Percentiles rank a stretch among this genome's conserved stretches.
Evolutionary conservation across 2,888 invertebrate species (phyloP).

Genomic region (Lepetodrilus schrolli): DNA sequence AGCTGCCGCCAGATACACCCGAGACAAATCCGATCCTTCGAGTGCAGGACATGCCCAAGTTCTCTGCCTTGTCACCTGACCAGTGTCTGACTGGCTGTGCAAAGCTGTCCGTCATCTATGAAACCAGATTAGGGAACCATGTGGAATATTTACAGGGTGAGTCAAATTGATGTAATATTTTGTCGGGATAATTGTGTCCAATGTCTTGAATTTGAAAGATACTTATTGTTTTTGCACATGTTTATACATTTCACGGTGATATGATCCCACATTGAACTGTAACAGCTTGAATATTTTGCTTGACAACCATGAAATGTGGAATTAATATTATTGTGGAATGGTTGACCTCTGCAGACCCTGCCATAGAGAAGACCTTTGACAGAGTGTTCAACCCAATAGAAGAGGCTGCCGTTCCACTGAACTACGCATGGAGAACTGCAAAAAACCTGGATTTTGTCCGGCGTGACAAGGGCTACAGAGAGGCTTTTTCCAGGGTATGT

Average conservation of each 20-base stretch:
- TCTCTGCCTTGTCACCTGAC: slow-evolving; percentile 86
- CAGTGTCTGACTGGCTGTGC: slow-evolving; percentile 86
- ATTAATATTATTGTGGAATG: no score
- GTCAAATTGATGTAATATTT: no score
- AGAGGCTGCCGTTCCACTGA: slow-evolving; percentile 82
- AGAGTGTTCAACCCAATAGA: slow-evolving; percentile 75
- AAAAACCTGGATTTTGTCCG: slow-evolving; percentile 89
- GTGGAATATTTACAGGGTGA: slow-evolving; percentile 73
- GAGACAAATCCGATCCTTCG: slow-evolving; percentile 85
- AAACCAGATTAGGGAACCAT: slow-evolving; percentile 83
- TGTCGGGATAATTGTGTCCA: no score
- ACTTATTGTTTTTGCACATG: no score
- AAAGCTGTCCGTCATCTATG: slow-evolving; percentile 87
- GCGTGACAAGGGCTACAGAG: slow-evolving; percentile 75
- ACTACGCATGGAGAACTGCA: slow-evolving; percentile 90
- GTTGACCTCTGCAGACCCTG: slow-evolving; percentile 52
- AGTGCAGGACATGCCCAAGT: slow-evolving; percentile 84
- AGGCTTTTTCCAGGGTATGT: slow-evolving; percentile 67
- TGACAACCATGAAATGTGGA: no score
- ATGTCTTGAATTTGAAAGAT: no score
- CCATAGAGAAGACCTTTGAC: slow-evolving; percentile 59
- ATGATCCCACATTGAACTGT: no score
- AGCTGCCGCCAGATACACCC: slow-evolving; percentile 82
- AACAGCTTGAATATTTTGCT: no score
- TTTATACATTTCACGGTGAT: no score